phyloP scores from a whole-genome alignment of 1,140 invertebrate species.

The Hormaphis cornu region DNA sequence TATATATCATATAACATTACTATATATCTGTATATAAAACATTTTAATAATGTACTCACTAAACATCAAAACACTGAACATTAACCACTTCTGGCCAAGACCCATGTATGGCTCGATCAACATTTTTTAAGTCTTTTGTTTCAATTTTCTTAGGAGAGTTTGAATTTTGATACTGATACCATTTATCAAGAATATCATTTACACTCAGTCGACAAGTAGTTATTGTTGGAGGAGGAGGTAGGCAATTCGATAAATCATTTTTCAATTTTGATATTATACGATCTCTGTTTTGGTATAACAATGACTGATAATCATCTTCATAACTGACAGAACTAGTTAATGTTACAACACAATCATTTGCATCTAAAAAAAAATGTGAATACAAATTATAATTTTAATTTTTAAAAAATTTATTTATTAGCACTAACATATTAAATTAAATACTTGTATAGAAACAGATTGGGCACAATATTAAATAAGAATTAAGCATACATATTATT shows the following conservation, averaged over 20 bases:
- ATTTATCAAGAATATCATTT: constrained; percentile 6
- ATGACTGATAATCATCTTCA: constrained; percentile 24
- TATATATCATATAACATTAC: no score
- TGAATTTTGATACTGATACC: constrained; percentile 10
- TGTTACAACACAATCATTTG: constrained; percentile 23
- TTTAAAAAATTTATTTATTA: background rate
- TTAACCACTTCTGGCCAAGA: constrained; percentile 4
- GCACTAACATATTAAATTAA: no score
- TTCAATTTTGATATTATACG: constrained; percentile 28
- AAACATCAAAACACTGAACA: constrained; percentile 29
- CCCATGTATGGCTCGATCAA: constrained; percentile 13
- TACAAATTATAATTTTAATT: background rate
- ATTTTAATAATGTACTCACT: constrained; percentile 14
- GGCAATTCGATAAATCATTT: constrained; percentile 12
- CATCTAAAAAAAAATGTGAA: constrained; percentile 1
- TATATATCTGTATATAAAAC: no score
- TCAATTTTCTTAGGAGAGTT: background rate
- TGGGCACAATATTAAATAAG: no score
- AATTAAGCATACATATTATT: no score
- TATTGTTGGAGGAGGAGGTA: constrained; percentile 27
- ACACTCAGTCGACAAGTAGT: constrained; percentile 21
- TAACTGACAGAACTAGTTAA: constrained; percentile 24
- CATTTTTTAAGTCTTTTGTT: constrained; percentile 20
- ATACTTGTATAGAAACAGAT: no score
- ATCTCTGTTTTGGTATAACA: constrained; percentile 27